These are phyloP conservation scores for Craseonycteris thonglongyai DNA, from an alignment of 2,113 vertebrate genomes.

Conservation along the genomic window DNA sequence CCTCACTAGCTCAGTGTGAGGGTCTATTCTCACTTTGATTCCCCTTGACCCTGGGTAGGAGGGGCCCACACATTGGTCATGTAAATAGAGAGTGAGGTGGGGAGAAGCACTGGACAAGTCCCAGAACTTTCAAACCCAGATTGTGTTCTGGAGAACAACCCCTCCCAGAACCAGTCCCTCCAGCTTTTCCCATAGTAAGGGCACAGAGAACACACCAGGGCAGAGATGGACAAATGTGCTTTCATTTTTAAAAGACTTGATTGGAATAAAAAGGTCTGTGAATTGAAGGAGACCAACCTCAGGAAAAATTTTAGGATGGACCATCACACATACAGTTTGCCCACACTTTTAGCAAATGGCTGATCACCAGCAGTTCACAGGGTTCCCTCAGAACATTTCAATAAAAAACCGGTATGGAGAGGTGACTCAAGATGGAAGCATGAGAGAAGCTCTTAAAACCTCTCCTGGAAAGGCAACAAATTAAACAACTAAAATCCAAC, in stretches of 20 bases:
- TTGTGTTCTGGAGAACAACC: not conserved
- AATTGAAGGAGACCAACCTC: not conserved
- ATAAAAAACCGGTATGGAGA: not conserved
- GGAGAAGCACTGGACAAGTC: not conserved
- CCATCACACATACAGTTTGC: not conserved
- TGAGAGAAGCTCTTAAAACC: too few species aligned
- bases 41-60: not conserved
- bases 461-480: too few species aligned
- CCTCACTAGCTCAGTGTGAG: not conserved
- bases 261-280: not conserved
- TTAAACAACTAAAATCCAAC: too few species aligned
- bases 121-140: not conserved
- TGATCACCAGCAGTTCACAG: not conserved
- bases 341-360: not conserved
- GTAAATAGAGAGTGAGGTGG: not conserved
- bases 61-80: not conserved
- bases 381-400: not conserved
- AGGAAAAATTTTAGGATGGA: not conserved
- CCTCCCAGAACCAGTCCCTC: not conserved
- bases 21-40: not conserved
- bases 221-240: not conserved
- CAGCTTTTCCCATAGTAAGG: not conserved
- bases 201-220: too few species aligned
- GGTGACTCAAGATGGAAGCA: too few species aligned
- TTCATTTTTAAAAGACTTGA: not conserved